phyloP scores from a whole-genome alignment of 2,888 invertebrate genomes.

The Acrobasis suavella region DNA sequence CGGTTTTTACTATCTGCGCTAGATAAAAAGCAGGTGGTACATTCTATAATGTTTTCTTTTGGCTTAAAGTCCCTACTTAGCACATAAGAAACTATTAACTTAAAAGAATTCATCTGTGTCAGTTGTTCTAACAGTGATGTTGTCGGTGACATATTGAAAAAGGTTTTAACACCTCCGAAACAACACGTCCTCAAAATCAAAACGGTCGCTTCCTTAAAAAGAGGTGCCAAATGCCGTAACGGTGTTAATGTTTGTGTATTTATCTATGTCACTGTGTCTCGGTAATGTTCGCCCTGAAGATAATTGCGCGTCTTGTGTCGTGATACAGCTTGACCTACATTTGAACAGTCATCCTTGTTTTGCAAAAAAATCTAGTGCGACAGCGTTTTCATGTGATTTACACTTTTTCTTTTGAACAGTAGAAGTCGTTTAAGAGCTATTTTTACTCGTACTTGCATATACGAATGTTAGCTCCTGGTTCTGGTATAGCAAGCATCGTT shows the following conservation, averaged over 20 bases:
- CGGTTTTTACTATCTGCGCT: no score
- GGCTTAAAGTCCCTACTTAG: no score
- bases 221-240: conserved; percentile 16
- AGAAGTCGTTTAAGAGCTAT: background rate
- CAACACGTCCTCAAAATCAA: background rate
- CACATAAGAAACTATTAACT: no score
- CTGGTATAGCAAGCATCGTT: no score
- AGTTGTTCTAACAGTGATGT: background rate
- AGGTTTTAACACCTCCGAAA: conserved; percentile 10
- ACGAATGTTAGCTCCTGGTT: no score
- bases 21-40: no score
- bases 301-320: conserved; percentile 1
- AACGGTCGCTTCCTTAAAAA: conserved; percentile 11
- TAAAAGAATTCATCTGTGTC: background rate
- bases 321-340: conserved; percentile 16
- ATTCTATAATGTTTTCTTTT: no score
- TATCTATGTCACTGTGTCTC: conserved; percentile 17
- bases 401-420: background rate
- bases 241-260: conserved; percentile 1
- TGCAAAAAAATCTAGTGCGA: conserved; percentile 9
- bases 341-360: conserved; percentile 10
- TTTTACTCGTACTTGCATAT: no score
- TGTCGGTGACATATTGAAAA: background rate
- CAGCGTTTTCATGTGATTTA: background rate
- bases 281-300: conserved; percentile 1